Percentiles rank a stretch among this genome's conserved stretches.
phyloP scores from a whole-genome alignment of 2,888 invertebrate genomes.

The Camponotus fellah region DNA sequence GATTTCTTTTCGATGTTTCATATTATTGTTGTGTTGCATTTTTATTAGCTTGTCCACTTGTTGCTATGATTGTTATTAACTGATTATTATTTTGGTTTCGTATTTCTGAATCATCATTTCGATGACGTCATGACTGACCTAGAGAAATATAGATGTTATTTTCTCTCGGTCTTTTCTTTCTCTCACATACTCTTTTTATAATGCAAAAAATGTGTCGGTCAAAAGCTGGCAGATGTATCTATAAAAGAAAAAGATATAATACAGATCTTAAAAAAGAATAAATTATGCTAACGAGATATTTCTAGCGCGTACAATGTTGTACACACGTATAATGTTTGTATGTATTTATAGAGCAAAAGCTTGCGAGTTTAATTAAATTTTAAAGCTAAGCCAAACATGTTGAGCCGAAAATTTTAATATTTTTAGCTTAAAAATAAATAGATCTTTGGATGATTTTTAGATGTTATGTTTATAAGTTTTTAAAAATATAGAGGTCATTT shows the following conservation, averaged over 20 bases:
- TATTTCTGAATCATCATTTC: conserved; percentile 44
- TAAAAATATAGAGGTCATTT: not conserved
- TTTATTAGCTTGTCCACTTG: not conserved
- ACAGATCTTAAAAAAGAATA: not conserved
- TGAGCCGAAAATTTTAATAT: not conserved
- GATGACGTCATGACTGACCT: conserved; percentile 30
- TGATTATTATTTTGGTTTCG: conserved; percentile 34
- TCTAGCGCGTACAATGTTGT: not conserved
- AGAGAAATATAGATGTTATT: conserved; percentile 38
- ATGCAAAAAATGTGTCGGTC: not conserved
- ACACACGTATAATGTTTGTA: not conserved
- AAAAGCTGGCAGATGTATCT: not conserved
- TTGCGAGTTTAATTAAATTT: not conserved
- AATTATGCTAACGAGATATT: not conserved
- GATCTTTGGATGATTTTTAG: not conserved
- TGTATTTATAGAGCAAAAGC: not conserved
- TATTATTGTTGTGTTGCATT: not conserved
- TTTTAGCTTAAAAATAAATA: not conserved
- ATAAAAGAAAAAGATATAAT: not conserved
- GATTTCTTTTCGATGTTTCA: no score
- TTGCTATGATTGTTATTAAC: conserved; percentile 38
- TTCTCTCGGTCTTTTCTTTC: not conserved
- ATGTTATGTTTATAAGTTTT: not conserved
- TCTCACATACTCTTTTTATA: not conserved
- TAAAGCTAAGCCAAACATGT: not conserved